A percentile compares a stretch with the other conserved stretches of the same genome.
Conservation (phyloP, 2,888 invertebrate species). For the Cheilosia vulpina region DNA sequence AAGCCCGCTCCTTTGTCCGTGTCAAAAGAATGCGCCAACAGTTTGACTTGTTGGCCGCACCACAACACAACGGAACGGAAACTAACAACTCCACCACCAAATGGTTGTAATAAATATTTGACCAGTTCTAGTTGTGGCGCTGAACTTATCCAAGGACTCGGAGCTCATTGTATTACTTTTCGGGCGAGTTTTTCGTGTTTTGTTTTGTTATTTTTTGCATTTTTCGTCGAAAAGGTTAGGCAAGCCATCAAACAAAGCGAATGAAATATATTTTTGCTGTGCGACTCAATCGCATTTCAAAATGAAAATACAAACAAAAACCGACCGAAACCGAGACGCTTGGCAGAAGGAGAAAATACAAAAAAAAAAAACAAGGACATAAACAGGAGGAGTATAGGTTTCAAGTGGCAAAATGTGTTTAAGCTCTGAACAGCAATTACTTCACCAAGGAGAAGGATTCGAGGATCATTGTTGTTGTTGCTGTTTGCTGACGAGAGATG, state of each 20-base stretch:
- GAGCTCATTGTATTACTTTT: slow-evolving; percentile 46
- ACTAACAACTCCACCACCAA: slow-evolving; percentile 30
- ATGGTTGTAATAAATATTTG: slow-evolving; percentile 68
- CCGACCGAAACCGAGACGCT: slow-evolving; percentile 36
- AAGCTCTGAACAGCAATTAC: slow-evolving; percentile 74
- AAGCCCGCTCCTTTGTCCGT: slow-evolving; percentile 48
- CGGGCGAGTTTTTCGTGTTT: background rate
- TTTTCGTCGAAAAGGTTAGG: background rate
- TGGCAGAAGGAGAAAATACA: slow-evolving; percentile 13
- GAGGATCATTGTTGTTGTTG: slow-evolving; percentile 68
- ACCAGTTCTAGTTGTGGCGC: slow-evolving; percentile 51
- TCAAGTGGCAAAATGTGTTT: slow-evolving; percentile 74
- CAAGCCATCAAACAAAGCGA: slow-evolving; percentile 67
- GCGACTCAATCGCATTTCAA: slow-evolving; percentile 72
- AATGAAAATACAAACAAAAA: slow-evolving; percentile 48
- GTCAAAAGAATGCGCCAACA: slow-evolving; percentile 64
- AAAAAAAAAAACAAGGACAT: slow-evolving; percentile 29
- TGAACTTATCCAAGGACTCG: slow-evolving; percentile 57
- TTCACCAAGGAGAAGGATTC: slow-evolving; percentile 70
- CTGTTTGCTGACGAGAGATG: slow-evolving; percentile 49
- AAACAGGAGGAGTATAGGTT: slow-evolving; percentile 47
- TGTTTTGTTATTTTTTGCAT: background rate
- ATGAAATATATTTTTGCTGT: slow-evolving; percentile 70
- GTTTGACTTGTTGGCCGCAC: slow-evolving; percentile 69
- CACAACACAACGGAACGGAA: slow-evolving; percentile 33